Base-by-base conservation (phyloP, 2,113 vertebrate genomes). In the Oenanthe melanoleuca region DNA sequence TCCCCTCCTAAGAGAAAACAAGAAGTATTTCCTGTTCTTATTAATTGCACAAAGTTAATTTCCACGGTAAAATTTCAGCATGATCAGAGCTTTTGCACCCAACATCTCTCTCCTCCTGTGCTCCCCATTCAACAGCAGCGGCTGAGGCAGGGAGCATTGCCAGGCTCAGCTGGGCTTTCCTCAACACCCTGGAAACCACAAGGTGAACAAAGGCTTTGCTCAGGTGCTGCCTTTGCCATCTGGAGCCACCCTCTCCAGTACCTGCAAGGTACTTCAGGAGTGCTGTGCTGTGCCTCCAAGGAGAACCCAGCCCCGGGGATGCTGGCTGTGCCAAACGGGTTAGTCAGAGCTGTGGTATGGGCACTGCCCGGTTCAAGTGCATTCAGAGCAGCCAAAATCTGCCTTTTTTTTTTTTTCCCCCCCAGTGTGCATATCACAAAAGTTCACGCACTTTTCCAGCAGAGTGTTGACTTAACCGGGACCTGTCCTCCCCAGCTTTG, bases 21-120 rank as follows among this genome's bases (percentile, higher is more conserved):
- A 98, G 98, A 98, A 96, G 75, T 96, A 95, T 97, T 99, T 99
- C 98, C 99, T 98, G 97, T 69, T 96, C 97, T 97, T 98, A 98
- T 98, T 98, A 98, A 98, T 97, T 96, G 92, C 78, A 93, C 96
- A 79, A 97, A 97, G 97, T 92, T 96, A 94, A 96, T 97, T 98
- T 98, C 96, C 97, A 96, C 1, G 85, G 79, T 96, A 95, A 88
- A 95, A 97, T 71, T 84, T 96, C 42, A 29, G 84, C 40, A 38
- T 50, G 88, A 95, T 90, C 83, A 92, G 85, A 94, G 93, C 85
- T 77, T 88, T 83, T 60, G 84, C 74, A 64, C 65, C 92, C 40
- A 78, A 7, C 38, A 50, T n/a, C 95, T 95, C 93, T 83, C 92
- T 92, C 73, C 64, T 37, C 59, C 73, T 9, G 23, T 5, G 28